Evolutionary conservation across 1,140 invertebrate species (phyloP).

Genomic region (Olivierus martensii): DNA sequence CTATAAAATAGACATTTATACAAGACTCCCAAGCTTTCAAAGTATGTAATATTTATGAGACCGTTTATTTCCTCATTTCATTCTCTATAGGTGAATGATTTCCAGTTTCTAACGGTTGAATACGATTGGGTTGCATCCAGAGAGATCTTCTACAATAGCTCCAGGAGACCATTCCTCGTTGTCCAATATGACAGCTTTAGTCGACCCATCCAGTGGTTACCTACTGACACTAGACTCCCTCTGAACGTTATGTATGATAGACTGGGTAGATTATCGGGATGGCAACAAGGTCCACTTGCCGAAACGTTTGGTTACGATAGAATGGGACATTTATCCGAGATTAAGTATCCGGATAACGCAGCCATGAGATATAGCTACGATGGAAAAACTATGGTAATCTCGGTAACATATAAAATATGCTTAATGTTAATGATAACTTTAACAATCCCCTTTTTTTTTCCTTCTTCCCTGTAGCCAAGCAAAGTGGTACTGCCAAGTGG

Average conservation of each 20-base stretch:
- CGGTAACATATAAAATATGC: neutral
- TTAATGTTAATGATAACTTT: neutral
- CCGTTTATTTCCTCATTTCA: too few relatives aligned
- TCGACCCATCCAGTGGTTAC: constrained; percentile 73
- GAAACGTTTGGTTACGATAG: constrained; percentile 79
- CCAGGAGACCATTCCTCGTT: constrained; percentile 43
- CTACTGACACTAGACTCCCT: constrained; percentile 49
- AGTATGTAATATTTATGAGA: too few relatives aligned
- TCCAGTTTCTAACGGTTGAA: constrained; percentile 77
- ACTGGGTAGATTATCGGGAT: constrained; percentile 72
- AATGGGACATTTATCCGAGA: constrained; percentile 67
- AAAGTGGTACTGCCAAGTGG: constrained; percentile 84
- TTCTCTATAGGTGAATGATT: constrained; percentile 57
- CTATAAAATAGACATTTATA: too few relatives aligned
- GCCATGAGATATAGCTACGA: constrained; percentile 75
- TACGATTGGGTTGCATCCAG: constrained; percentile 80
- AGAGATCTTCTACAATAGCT: constrained; percentile 50
- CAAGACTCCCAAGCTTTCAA: too few relatives aligned
- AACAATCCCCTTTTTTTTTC: neutral
- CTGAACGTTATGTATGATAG: constrained; percentile 86
- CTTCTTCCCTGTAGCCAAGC: constrained; percentile 41
- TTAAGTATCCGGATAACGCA: constrained; percentile 72
- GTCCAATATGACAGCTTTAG: constrained; percentile 85
- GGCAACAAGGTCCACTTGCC: constrained; percentile 80
- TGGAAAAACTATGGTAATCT: constrained; percentile 63